These are phyloP conservation scores for Bradysia coprophila DNA, from an alignment of 1,140 invertebrate species.

Conservation along the genomic window DNA sequence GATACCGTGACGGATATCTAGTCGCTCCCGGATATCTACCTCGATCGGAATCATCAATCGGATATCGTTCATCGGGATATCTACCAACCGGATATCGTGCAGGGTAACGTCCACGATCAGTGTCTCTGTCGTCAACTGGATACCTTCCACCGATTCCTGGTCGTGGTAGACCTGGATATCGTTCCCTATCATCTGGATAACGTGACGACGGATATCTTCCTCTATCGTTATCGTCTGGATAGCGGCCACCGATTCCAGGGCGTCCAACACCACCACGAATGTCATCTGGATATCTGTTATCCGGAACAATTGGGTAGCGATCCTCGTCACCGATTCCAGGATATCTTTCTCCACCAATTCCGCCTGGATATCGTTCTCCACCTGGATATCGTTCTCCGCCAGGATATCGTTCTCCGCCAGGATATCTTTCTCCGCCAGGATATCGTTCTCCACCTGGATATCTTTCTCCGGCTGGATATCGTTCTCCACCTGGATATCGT, in stretches of 20 bases:
- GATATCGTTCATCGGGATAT: not conserved
- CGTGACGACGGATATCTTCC: not conserved
- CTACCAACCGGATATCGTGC: not conserved
- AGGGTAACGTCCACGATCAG: constrained; percentile 7
- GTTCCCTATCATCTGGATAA: not conserved
- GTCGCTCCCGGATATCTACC: constrained; percentile 19
- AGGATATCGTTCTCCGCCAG: constrained; percentile 10
- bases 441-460: constrained; percentile 22
- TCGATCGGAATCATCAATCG: constrained; percentile 8
- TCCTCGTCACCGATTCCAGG: constrained; percentile 8
- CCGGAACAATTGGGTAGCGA: constrained; percentile 7
- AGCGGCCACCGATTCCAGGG: not conserved
- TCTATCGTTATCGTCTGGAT: not conserved
- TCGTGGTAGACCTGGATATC: not conserved
- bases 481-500: constrained; percentile 16
- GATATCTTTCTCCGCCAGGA: constrained; percentile 9
- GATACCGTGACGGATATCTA: constrained; percentile 11
- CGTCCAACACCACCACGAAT: too few species aligned
- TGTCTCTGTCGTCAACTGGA: constrained; percentile 17
- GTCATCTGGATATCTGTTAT: constrained; percentile 27
- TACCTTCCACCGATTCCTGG: constrained; percentile 13
- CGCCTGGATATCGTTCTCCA: constrained; percentile 4
- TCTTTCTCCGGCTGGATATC: constrained; percentile 26
- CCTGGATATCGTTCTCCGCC: constrained; percentile 17
- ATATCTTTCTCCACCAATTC: constrained; percentile 9